Evolutionary conservation across 2,797 vertebrate species (phyloP), one percentile per base, ranked within the genome.

Genomic region (Rhynchonycteris naso): DNA sequence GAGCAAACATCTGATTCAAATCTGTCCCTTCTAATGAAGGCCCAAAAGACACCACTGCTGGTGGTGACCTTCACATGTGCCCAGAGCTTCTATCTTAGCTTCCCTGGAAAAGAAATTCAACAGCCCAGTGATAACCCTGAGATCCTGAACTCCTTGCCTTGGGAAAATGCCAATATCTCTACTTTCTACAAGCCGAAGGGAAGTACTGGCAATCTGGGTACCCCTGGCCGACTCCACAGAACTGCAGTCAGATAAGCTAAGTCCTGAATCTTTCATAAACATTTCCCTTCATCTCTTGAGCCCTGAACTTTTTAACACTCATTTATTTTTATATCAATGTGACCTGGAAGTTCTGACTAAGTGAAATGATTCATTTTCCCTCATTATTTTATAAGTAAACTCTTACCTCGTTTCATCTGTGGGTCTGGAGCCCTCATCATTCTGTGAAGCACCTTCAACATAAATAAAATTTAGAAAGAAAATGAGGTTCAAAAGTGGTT

Each of bases 371-470:
- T 91, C 65, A 94, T 38, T 69, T 18, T 58, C 5, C 26, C 11
- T 72, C 66, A 1, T 91, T 19, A 71, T 28, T 11, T 56, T 90
- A 18, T 63, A 91, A 86, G 24, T 96, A 75, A 86, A 66, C 8
- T 50, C 97, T 98, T 98, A 98, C 98, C 98, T 98, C 93, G 97
- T 82, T 71, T 98, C 98, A 82, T 87, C 98, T 87, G 91, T 98
- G 68, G 90, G 66, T 97, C 93, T 98, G 89, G 98, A 98, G 66
- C 78, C 95, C 95, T 95, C 97, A 52, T 98, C 98, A 63, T 72
- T 98, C 95, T 98, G 98, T 58, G 97, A 97, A 96, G 97, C 89
- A 98, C 98, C 98, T 98, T 98, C 93, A 98, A 98, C 26, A 97
- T 7, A 84, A 96, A 85, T 79, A 97, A 97, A 82, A 94, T 96